A percentile compares a stretch with the other conserved stretches of the same genome.
These are phyloP conservation scores for Mesoclemmys tuberculata DNA, from an alignment of 2,113 vertebrate genomes.

Conservation along the genomic window DNA sequence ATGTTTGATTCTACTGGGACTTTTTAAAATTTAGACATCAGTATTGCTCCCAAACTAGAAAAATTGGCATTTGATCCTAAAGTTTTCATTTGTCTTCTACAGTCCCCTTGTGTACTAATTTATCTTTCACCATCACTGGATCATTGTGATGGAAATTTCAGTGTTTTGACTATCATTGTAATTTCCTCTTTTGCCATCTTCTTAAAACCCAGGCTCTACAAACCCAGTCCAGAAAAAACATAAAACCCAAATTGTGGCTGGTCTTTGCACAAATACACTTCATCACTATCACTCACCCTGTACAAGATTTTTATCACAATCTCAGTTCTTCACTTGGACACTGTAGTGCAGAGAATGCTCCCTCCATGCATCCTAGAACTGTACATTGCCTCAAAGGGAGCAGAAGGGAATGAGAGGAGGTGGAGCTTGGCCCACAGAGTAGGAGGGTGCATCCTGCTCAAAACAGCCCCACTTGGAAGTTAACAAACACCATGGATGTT, in stretches of 20 bases:
- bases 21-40: slow-evolving; percentile 30
- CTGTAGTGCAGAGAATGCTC: slow-evolving; percentile 28
- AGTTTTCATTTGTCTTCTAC: not conserved
- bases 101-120: not conserved
- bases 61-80: slow-evolving; percentile 12
- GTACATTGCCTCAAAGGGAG: slow-evolving; percentile 48
- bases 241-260: not conserved
- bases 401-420: slow-evolving; percentile 40
- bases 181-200: not conserved
- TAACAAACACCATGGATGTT: not conserved
- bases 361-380: not conserved
- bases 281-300: not conserved
- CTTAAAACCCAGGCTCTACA: not conserved
- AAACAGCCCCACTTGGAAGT: not conserved
- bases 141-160: slow-evolving; percentile 1
- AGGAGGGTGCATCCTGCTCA: slow-evolving; percentile 17
- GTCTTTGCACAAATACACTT: not conserved
- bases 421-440: not conserved
- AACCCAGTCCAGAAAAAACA: slow-evolving; percentile 44
- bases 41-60: not conserved
- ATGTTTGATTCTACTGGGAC: slow-evolving; percentile 3
- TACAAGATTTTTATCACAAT: not conserved
- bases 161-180: slow-evolving; percentile 1
- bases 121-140: not conserved
- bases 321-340: slow-evolving; percentile 48